Percentiles rank a stretch among this genome's conserved stretches.
Evolutionary conservation across 1,140 invertebrate genomes (phyloP).

Genomic region (Saccostrea echinata): DNA sequence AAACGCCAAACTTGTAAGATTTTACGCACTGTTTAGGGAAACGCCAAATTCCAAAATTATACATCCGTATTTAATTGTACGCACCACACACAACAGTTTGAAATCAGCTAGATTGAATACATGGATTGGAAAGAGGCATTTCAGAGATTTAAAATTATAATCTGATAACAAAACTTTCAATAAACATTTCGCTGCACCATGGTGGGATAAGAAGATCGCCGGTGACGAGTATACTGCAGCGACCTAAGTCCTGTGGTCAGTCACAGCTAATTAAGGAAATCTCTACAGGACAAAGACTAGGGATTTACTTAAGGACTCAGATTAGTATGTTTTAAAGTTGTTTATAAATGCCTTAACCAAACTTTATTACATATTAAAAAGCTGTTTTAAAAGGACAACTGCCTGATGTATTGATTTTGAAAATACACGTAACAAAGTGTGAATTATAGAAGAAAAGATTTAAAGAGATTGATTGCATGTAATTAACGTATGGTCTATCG

Average conservation of each 20-base stretch:
- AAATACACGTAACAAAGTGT: conserved; percentile 33
- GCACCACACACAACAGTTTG: background rate
- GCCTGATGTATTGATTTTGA: conserved; percentile 21
- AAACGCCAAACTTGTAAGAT: background rate
- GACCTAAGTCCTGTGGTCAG: background rate
- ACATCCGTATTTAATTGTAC: no score
- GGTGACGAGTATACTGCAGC: background rate
- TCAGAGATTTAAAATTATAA: conserved; percentile 36
- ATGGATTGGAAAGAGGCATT: background rate
- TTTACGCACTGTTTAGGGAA: background rate
- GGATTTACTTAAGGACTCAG: background rate
- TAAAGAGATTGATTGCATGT: conserved; percentile 33
- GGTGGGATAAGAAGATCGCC: background rate
- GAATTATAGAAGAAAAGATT: conserved; percentile 33
- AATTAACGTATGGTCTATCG: conserved; percentile 16
- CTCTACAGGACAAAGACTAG: background rate
- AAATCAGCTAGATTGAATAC: conserved; percentile 8
- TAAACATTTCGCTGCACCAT: background rate
- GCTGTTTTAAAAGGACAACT: conserved; percentile 28
- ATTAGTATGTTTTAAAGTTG: conserved; percentile 14
- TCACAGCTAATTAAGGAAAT: background rate
- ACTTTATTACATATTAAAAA: conserved; percentile 36
- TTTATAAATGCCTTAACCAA: conserved; percentile 17
- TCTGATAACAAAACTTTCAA: conserved; percentile 29
- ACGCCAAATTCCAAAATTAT: background rate